These are phyloP conservation scores for Pterocles orientalis DNA, from an alignment of 2,113 vertebrate species.

Conservation along the genomic window DNA sequence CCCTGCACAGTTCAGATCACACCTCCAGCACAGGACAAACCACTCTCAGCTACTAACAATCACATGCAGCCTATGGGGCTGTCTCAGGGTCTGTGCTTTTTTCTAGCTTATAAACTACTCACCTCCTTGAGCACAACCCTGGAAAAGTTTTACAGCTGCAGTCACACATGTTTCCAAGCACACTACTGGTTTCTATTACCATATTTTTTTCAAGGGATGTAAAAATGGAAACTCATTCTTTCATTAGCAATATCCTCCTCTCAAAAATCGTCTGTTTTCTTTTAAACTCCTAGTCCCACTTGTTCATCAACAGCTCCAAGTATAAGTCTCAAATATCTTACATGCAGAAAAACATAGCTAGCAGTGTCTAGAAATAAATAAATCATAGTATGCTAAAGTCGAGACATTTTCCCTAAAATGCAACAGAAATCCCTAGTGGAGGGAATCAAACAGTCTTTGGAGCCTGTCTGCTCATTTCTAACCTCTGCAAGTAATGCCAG, in stretches of 20 bases:
- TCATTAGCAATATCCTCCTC: not conserved
- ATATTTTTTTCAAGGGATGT: not conserved
- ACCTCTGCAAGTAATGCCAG: not conserved
- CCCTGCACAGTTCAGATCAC: no score
- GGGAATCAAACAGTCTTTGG: not conserved
- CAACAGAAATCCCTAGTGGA: not conserved
- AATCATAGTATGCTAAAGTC: not conserved
- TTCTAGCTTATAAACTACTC: not conserved
- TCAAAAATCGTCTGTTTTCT: not conserved
- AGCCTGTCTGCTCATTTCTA: not conserved
- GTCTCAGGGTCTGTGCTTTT: no score
- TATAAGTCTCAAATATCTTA: not conserved
- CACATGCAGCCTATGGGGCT: not conserved
- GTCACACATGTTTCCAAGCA: not conserved
- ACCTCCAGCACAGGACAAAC: not conserved
- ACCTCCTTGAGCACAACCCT: not conserved
- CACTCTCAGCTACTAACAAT: not conserved
- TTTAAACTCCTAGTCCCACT: not conserved
- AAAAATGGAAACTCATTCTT: not conserved
- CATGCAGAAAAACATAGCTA: not conserved
- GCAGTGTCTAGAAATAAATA: not conserved
- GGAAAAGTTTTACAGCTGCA: not conserved
- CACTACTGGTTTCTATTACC: not conserved
- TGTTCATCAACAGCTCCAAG: not conserved
- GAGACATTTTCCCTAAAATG: slow-evolving; percentile 2